phyloP scores from a whole-genome alignment of 92 coral and sea anemone genomes.

The Montipora capitata region DNA sequence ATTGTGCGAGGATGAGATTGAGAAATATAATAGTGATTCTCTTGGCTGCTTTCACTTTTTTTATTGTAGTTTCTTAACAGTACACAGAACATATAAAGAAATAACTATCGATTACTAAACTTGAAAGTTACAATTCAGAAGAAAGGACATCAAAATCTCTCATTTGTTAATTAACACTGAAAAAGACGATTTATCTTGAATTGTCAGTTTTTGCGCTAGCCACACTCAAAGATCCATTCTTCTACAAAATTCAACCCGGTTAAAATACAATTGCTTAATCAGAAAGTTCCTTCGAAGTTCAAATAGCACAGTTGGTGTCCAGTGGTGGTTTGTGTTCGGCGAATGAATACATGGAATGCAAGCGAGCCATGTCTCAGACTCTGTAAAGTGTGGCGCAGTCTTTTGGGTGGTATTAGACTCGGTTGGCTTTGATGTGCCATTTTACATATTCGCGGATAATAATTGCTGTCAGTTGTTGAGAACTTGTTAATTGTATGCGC shows the following conservation, averaged over 20 bases:
- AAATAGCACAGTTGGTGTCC: background rate
- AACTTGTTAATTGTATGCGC: background rate
- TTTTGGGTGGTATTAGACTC: conserved; percentile 13
- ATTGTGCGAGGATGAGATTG: conserved; percentile 24
- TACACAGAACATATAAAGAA: background rate
- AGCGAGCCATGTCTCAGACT: background rate
- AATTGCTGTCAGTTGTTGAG: background rate
- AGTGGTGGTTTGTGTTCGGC: background rate
- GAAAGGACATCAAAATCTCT: background rate
- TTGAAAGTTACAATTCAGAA: background rate
- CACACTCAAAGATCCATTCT: no score
- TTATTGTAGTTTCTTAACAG: background rate
- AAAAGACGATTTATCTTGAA: background rate
- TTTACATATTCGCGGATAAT: conserved; percentile 29
- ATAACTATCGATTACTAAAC: background rate
- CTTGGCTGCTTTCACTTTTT: background rate
- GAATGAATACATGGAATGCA: background rate
- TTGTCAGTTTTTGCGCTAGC: background rate
- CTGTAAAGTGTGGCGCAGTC: background rate
- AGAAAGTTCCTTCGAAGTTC: background rate
- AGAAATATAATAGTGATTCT: background rate
- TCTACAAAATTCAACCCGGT: background rate
- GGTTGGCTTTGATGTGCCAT: conserved; percentile 40
- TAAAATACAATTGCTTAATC: background rate
- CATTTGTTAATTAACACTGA: no score